phyloP scores from a whole-genome alignment of 2,113 vertebrate species.

The Tragulus kanchil region DNA sequence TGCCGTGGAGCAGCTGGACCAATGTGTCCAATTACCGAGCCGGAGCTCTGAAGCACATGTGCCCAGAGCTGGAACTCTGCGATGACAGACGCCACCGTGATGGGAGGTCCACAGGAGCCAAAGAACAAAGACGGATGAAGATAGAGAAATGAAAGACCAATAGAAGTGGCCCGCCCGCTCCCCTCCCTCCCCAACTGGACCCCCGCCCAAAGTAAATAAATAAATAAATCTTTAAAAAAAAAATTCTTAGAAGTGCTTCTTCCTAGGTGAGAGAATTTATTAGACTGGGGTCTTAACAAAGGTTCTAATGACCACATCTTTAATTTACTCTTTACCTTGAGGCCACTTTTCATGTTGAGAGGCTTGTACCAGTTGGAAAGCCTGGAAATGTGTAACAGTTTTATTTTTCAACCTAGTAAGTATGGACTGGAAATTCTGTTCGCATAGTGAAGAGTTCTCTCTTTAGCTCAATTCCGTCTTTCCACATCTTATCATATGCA shows the following conservation, averaged over 20 bases:
- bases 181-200: no score
- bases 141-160: no score
- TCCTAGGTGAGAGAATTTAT: background rate
- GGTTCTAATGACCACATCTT: background rate
- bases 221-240: no score
- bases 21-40: no score
- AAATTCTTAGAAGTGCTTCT: background rate
- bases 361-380: constrained; percentile 23
- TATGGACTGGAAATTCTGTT: constrained; percentile 5
- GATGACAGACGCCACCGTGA: no score
- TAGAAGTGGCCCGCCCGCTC: no score
- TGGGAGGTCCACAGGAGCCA: no score
- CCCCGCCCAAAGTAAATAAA: no score
- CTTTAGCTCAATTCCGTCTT: constrained; percentile 46
- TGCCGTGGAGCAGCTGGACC: no score
- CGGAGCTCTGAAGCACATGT: no score
- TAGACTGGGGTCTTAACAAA: background rate
- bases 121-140: no score
- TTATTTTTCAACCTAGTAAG: constrained; percentile 28
- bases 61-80: no score
- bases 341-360: constrained; percentile 35
- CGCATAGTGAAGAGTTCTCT: constrained; percentile 9
- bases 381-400: constrained; percentile 19
- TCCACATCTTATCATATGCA: background rate
- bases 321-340: background rate